Evolutionary conservation across 2,113 vertebrate species (phyloP), one percentile per base, ranked within the genome.

Genomic region (Atherinomorus stipes): DNA sequence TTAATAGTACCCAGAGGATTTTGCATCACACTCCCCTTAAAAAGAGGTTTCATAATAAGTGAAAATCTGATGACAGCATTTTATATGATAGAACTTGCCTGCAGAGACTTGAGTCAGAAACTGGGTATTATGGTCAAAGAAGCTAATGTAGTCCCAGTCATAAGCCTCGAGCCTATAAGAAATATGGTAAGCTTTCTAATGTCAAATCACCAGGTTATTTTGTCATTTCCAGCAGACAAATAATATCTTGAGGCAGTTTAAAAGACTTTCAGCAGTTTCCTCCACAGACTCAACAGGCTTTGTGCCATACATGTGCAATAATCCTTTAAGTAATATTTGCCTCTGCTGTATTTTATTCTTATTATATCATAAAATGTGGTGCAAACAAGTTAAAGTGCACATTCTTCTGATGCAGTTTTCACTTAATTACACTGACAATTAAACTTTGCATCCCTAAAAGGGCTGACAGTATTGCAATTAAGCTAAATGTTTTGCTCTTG

Each of bases 131-230:
- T 50, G 31, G n/a, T 50, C 22, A 64, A 28, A 61, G 16, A 58
- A 40, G 22, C 53, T 38, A 58, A 58, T 34, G 10, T 34, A 51
- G n/a, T 25, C 67, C 40, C 34, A 53, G 37, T 15, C 37, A 60
- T 21, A 28, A 52, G 34, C 72, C 13, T 76, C 45, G 21, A 59
- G 34, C 60, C 19, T 61, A 26, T n/a, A 7, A 19, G 53, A 58
- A 34, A 42, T 34, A 38, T 70, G 4, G 37, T 64, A 57, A 71
- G 31, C 21, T 25, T 52, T 40, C 22, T 42, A 61, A 71, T 38
- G 10, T 9, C 23, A 22, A 52, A 53, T 6, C 34, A 58, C 25
- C 7, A 21, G 42, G 3, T 13, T 7, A 21, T 38, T 25, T 70
- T 50, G 50, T 40, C 2, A 12, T 18, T 44, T 42, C 38, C 8